Base-by-base conservation (phyloP, 2,113 vertebrate genomes). In the Cheilinus undulatus region DNA sequence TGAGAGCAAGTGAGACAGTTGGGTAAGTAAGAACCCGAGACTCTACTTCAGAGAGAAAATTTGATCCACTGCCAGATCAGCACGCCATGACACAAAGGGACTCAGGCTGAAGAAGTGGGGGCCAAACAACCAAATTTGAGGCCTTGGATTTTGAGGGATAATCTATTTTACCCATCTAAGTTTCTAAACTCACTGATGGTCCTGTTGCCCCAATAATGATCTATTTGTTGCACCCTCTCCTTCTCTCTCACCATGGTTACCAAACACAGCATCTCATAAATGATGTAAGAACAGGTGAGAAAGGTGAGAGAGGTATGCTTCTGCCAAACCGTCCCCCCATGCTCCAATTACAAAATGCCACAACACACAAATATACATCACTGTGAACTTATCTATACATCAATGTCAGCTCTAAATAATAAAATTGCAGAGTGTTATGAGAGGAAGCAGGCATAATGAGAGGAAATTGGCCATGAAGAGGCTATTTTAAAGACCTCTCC, bases 251-350 rank as follows among this genome's bases (percentile, higher is more conserved):
- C 91, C 80, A 91, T 92, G 87, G 92, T 89, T 87, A 94, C 92
- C 78, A 86, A 91, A 90, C 85, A 88, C 73, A 76, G 82, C 20
- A 13, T 23, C 86, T 93, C 89, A 92, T 94, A 80, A 94, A 93
- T 93, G 82, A 93, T 94, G 89, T 76, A 94, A 69, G 87, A 90
- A 58, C 76, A 87, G 80, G 89, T 92, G 87, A 93, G 92, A 91
- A 86, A 88, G 86, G 90, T 88, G 83, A 93, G 90, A 85, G 91
- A 92, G 88, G 78, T 84, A 51, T 36, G 82, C 92, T 91, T 90
- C 88, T 87, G 79, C 79, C 73, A 80, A 64, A 68, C 74, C 15
- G 68, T 42, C 75, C 40, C 56, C 58, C 46, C 28, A 56, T n/a
- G 59, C 90, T 93, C 90, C 79, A 51, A 80, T 93, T 93, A 91